Percentiles rank a stretch among this genome's conserved stretches.
These are phyloP conservation scores for Drosophila nikananu DNA, from an alignment of 1,140 invertebrate genomes.

Conservation along the genomic window DNA sequence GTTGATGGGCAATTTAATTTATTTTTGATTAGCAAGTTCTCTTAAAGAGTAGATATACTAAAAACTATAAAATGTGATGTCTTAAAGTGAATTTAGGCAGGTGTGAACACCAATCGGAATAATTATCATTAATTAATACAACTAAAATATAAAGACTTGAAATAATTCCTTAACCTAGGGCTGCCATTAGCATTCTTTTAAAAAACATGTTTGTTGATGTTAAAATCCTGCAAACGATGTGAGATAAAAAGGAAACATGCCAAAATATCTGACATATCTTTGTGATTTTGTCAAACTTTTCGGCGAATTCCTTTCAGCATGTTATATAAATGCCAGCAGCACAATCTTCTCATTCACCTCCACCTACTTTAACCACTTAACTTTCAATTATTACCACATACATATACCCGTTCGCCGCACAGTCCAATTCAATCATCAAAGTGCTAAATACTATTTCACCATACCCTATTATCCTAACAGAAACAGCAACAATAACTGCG, in stretches of 20 bases:
- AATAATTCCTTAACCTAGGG: background rate
- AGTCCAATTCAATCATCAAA: constrained; percentile 51
- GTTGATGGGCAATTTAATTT: background rate
- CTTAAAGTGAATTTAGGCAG: background rate
- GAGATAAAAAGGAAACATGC: background rate
- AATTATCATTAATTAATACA: background rate
- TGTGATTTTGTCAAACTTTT: background rate
- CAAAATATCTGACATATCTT: background rate
- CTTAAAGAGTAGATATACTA: too few relatives aligned
- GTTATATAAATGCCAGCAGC: constrained; percentile 31
- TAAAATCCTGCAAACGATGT: background rate
- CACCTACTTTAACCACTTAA: constrained; percentile 22
- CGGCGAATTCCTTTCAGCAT: constrained; percentile 1
- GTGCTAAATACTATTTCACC: constrained; percentile 72
- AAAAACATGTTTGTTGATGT: background rate
- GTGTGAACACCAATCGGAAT: background rate
- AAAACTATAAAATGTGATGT: too few relatives aligned
- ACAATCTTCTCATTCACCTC: constrained; percentile 25
- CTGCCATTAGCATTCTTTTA: background rate
- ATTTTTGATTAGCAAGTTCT: background rate
- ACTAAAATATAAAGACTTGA: background rate
- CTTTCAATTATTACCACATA: constrained; percentile 49
- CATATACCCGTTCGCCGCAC: constrained; percentile 26
- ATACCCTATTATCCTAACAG: constrained; percentile 27
- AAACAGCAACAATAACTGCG: constrained; percentile 11